Evolutionary conservation across 2,113 vertebrate genomes (phyloP).

Genomic region (Solea senegalensis): DNA sequence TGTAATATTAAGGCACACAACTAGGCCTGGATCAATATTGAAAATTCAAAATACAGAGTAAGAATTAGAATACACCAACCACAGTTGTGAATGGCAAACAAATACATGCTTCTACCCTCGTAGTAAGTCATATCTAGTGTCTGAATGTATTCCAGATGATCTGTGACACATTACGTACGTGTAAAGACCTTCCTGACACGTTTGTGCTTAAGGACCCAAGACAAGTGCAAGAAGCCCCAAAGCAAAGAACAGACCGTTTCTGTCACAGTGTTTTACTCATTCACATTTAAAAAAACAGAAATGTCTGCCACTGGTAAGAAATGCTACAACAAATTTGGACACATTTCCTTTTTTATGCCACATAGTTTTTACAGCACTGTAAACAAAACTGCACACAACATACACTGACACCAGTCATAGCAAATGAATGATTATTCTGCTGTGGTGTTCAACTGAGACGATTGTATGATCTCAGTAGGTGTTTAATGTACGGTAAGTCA

Average conservation of each 20-base stretch:
- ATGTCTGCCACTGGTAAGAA: not conserved
- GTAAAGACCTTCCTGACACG: constrained; percentile 27
- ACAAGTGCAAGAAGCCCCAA: constrained; percentile 32
- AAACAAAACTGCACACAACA: not conserved
- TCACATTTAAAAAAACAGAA: constrained; percentile 7
- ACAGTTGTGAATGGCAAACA: not conserved
- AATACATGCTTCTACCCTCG: not conserved
- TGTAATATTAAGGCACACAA: too few relatives aligned
- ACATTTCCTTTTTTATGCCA: constrained; percentile 1
- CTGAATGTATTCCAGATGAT: constrained; percentile 11
- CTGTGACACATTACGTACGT: constrained; percentile 18
- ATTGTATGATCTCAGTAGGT: constrained; percentile 52
- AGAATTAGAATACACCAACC: too few relatives aligned
- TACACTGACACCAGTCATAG: not conserved
- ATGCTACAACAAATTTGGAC: constrained; percentile 5
- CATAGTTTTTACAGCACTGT: constrained; percentile 18
- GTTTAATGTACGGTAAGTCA: constrained; percentile 46
- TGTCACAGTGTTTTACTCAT: constrained; percentile 8
- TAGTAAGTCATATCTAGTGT: constrained; percentile 21
- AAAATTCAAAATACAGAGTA: not conserved
- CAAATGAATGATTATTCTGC: constrained; percentile 3
- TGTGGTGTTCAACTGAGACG: constrained; percentile 2
- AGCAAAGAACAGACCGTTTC: constrained; percentile 8
- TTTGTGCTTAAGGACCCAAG: constrained; percentile 14
- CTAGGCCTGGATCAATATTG: too few relatives aligned